A percentile compares a stretch with the other conserved stretches of the same genome.
Evolutionary conservation across 2,797 vertebrate genomes (phyloP).

Genomic region (Sebastes kiyomatsui): DNA sequence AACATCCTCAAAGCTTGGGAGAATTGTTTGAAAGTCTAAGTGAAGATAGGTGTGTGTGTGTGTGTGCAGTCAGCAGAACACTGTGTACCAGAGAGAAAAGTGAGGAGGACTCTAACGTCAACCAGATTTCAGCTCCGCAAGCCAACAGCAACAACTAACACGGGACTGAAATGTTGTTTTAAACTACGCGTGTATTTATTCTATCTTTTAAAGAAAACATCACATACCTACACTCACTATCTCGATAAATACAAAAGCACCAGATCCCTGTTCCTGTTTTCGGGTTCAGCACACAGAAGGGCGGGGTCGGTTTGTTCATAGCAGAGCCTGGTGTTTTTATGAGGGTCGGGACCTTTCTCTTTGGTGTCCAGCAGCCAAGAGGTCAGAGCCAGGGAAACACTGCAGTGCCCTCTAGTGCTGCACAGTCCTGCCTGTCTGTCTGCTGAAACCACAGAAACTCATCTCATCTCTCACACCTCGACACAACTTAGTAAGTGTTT

Average conservation of each 20-base stretch:
- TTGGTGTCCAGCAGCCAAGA: slow-evolving; percentile 72
- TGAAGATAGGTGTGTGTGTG: neutral
- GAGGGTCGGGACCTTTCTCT: slow-evolving; percentile 78
- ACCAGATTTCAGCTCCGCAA: slow-evolving; percentile 75
- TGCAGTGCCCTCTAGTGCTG: slow-evolving; percentile 94
- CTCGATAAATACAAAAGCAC: slow-evolving; percentile 77
- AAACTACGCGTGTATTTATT: slow-evolving; percentile 82
- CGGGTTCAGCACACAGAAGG: slow-evolving; percentile 38
- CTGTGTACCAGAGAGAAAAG: slow-evolving; percentile 60
- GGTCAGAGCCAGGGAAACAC: slow-evolving; percentile 87
- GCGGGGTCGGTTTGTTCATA: slow-evolving; percentile 38
- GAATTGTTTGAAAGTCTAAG: slow-evolving; percentile 35
- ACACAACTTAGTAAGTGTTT: neutral
- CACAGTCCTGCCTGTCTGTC: slow-evolving; percentile 28
- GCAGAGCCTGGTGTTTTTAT: slow-evolving; percentile 46
- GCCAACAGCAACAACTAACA: slow-evolving; percentile 83
- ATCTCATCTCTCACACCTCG: slow-evolving; percentile 16
- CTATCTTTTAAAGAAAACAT: slow-evolving; percentile 83
- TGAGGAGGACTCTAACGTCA: slow-evolving; percentile 76
- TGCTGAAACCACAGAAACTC: slow-evolving; percentile 20
- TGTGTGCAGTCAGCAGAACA: slow-evolving; percentile 76
- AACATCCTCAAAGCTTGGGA: slow-evolving; percentile 26
- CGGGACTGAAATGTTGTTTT: slow-evolving; percentile 81
- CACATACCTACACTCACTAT: slow-evolving; percentile 78
- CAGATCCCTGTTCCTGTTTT: slow-evolving; percentile 71